Evolutionary conservation across 2,113 vertebrate species (phyloP), one percentile per base, ranked within the genome.

Genomic region (Centropristis striata): DNA sequence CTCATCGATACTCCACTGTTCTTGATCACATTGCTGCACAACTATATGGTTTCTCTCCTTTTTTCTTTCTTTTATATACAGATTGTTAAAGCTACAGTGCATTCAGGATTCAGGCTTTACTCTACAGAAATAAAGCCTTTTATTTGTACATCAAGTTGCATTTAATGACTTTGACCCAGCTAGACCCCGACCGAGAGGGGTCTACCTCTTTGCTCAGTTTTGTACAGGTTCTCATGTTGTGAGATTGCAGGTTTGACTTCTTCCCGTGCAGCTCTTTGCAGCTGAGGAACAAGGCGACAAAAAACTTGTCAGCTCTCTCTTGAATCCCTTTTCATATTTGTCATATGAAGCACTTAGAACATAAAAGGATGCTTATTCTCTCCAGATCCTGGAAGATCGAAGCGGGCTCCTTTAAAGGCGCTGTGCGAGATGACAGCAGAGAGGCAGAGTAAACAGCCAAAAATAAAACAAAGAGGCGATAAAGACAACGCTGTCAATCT

Each of bases 401-500:
- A 80, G 86, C 61, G 1, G 37, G 79, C 78, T 83, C 66, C 66
- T 87, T 89, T 83, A 81, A 89, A 88, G 85, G 75, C 28, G 10
- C 23, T 18, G 37, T 10, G 71, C 0, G 63, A 63, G 81, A 70
- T 88, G 92, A 92, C 92, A 92, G 91, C 85, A 21, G 68, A 87
- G 83, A 87, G 74, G 86, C 84, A 75, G 80, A 77, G 91, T 92
- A 91, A 93, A 93, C 88, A 93, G 85, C 90, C 93, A 82, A 90
- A 94, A 93, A 94, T 94, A 94, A 88, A 93, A 88, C 90, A 90
- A 91, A 92, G 88, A 32, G 61, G 15, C 5, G 58, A 79, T 75
- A 77, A 90, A 88, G 86, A 89, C 80, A 51, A 71, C 4, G 65
- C 89, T 93, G 91, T 93, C 93, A 93, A 86, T 78, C 83, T 71